Base-by-base conservation (phyloP, 2,113 vertebrate genomes). In the Vidua chalybeata region DNA sequence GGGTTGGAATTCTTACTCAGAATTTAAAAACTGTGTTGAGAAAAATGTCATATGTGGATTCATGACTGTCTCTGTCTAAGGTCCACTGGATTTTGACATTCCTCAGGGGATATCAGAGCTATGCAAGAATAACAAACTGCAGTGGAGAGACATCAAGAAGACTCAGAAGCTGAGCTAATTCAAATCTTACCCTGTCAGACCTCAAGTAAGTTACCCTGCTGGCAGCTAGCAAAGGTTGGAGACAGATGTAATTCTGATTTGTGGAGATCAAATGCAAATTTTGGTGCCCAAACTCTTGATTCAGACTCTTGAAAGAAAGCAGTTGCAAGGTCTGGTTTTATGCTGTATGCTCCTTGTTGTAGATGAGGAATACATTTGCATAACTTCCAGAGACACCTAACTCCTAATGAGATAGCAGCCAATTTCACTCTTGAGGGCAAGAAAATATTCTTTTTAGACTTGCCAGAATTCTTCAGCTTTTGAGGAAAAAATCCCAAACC, bases 51-150 rank as follows among this genome's bases (percentile, higher is more conserved):
- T 20, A 24, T 61, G 30, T n/a, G 33, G 23, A 67, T 85, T 66
- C 19, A 20, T 39, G 26, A 72, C 56, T 78, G n/a, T 62, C 37
- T 61, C 45, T 93, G 30, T 76, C 55, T 73, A 67, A 86, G 79
- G 67, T 77, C 80, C 68, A 39, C n/a, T 92, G 59, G 51, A 80
- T 94, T 94, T 67, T 81, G 63, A 76, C 68, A 48, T 74, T 94
- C 39, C 76, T 68, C 2, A 0, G 37, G 35, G 48, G 17, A 86
- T 45, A 88, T 56, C 37, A 88, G 41, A 88, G 39, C 39, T 77
- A 48, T 86, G 11, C 16, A 66, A 55, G 66, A 90, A n/a, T 71
- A 55, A 59, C 33, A 86, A 94, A 80, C 33, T 71, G 33, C 63
- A 90, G 19, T 10, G 2, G 33, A 46, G 26, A 80, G 35, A 66